phyloP scores from a whole-genome alignment of 2,888 invertebrate genomes.

The Thera obeliscata region DNA sequence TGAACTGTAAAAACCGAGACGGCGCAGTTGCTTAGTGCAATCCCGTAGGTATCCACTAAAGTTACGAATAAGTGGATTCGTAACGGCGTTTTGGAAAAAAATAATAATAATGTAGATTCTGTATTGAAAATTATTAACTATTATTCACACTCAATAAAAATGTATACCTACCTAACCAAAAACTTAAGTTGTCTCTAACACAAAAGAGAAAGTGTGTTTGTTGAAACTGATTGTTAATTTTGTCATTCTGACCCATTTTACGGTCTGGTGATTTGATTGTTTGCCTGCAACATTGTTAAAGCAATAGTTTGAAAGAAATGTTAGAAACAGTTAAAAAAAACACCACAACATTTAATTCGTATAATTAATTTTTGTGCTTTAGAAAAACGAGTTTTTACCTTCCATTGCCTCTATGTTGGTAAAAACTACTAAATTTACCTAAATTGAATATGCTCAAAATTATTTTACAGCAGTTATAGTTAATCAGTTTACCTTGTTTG shows the following conservation, averaged over 20 bases:
- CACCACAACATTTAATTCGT: too few relatives aligned
- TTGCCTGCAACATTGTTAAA: slow-evolving; percentile 16
- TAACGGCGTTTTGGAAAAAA: too few relatives aligned
- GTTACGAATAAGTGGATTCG: too few relatives aligned
- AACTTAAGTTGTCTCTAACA: not conserved
- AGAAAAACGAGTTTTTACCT: too few relatives aligned
- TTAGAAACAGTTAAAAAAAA: not conserved
- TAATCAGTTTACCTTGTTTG: not conserved
- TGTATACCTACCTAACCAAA: not conserved
- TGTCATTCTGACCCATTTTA: slow-evolving; percentile 24
- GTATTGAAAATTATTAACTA: too few relatives aligned
- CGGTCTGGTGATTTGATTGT: slow-evolving; percentile 23
- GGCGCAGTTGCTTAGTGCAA: too few relatives aligned
- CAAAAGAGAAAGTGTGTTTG: slow-evolving; percentile 22
- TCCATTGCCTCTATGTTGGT: not conserved
- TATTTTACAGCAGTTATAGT: not conserved
- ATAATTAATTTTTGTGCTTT: too few relatives aligned
- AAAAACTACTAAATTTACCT: not conserved
- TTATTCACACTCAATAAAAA: too few relatives aligned
- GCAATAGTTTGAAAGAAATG: slow-evolving; percentile 13
- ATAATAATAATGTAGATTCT: too few relatives aligned
- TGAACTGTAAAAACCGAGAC: too few relatives aligned
- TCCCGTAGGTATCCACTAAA: too few relatives aligned
- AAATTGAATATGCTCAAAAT: not conserved
- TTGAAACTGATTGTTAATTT: slow-evolving; percentile 16